A percentile compares a stretch with the other conserved stretches of the same genome.
Conservation (phyloP, 2,888 invertebrate species). For the Pristionchus entomophagus region DNA sequence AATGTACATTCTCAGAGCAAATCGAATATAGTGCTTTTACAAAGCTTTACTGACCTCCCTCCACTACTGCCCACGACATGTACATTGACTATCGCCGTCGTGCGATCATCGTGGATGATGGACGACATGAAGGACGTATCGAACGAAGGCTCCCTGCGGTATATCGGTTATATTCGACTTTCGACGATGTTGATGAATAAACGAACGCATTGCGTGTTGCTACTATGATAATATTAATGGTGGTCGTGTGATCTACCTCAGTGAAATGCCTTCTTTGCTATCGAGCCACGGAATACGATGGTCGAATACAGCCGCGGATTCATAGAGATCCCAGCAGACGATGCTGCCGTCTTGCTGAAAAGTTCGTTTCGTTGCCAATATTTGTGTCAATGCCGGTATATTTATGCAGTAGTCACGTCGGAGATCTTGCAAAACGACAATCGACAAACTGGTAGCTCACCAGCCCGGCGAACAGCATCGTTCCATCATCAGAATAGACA, state of each 20-base stretch:
- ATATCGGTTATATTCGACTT: too few relatives aligned
- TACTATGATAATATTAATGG: too few relatives aligned
- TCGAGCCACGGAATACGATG: constrained; percentile 15
- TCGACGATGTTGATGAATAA: too few relatives aligned
- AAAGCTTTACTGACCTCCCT: neutral
- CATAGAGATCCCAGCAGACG: constrained; percentile 50
- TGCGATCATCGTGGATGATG: constrained; percentile 10
- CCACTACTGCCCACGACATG: neutral
- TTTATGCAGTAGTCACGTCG: too few relatives aligned
- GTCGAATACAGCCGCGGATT: neutral
- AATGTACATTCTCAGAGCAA: too few relatives aligned
- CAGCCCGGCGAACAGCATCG: constrained; percentile 42
- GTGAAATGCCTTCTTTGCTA: neutral
- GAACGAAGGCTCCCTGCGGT: constrained; percentile 49
- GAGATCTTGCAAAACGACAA: too few relatives aligned
- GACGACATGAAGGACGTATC: constrained; percentile 52
- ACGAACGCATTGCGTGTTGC: too few relatives aligned
- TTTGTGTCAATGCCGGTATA: too few relatives aligned
- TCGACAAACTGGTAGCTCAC: too few relatives aligned
- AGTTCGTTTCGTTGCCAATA: neutral
- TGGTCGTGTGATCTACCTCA: constrained; percentile 10
- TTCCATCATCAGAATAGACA: constrained; percentile 27
- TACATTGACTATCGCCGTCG: constrained; percentile 10
- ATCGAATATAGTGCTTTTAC: too few relatives aligned
- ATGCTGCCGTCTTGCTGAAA: constrained; percentile 51